Conservation (phyloP, 92 coral and sea anemone species). For the Zoanthus sansibaricus region DNA sequence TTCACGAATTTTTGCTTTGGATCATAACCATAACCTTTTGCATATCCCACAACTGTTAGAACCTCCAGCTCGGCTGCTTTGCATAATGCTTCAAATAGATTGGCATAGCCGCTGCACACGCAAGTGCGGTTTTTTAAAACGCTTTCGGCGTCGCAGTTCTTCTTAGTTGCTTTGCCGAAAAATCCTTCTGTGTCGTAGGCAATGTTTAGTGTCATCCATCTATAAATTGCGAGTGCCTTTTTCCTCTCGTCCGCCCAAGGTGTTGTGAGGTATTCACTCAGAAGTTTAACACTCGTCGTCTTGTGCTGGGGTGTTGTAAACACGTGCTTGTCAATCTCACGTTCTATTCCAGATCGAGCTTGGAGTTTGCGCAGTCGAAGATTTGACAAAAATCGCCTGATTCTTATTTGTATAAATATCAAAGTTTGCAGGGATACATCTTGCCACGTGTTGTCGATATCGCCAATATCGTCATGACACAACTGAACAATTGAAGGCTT, state of each 20-base stretch:
- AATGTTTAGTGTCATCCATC: constrained; percentile 82
- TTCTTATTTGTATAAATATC: constrained; percentile 62
- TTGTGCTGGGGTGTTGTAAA: constrained; percentile 66
- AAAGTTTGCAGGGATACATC: constrained; percentile 66
- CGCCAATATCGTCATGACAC: constrained; percentile 47
- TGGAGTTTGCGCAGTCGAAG: constrained; percentile 71
- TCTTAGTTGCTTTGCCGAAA: constrained; percentile 59
- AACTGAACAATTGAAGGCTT: constrained; percentile 52
- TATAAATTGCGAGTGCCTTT: constrained; percentile 81
- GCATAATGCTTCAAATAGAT: constrained; percentile 78
- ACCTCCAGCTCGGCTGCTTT: constrained; percentile 71
- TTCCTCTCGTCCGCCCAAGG: constrained; percentile 64
- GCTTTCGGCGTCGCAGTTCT: constrained; percentile 67
- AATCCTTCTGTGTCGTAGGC: constrained; percentile 79
- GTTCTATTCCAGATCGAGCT: constrained; percentile 73
- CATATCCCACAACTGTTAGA: constrained; percentile 72
- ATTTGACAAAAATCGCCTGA: constrained; percentile 62
- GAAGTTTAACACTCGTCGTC: constrained; percentile 60
- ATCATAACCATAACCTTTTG: constrained; percentile 82
- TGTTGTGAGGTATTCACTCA: constrained; percentile 78
- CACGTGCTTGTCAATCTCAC: constrained; percentile 71
- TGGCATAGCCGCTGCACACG: constrained; percentile 74
- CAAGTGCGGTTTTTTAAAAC: constrained; percentile 69
- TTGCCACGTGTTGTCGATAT: constrained; percentile 26
- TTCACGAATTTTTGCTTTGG: constrained; percentile 68